Percentiles rank a stretch among this genome's conserved stretches.
phyloP scores from a whole-genome alignment of 2,113 vertebrate species.

The Scartelaos histophorus region DNA sequence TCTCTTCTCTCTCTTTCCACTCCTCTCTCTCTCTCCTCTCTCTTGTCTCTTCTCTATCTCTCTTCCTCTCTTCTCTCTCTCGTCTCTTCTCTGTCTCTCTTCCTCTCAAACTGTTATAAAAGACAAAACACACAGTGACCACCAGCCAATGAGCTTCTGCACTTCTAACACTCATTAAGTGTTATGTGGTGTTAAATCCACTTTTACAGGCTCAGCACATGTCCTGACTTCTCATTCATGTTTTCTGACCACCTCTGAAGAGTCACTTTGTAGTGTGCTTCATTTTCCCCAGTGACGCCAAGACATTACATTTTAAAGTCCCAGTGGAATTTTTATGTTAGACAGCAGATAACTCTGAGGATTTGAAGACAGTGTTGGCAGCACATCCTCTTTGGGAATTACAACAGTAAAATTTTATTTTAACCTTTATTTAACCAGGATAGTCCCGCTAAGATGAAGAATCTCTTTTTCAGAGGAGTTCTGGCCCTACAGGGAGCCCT shows the following conservation, averaged over 20 bases:
- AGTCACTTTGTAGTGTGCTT: not conserved
- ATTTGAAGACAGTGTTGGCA: too few relatives aligned
- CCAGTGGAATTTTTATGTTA: not conserved
- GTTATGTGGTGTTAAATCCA: constrained; percentile 3
- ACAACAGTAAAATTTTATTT: too few relatives aligned
- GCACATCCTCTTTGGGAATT: too few relatives aligned
- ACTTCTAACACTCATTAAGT: constrained; percentile 4
- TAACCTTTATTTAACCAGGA: too few relatives aligned
- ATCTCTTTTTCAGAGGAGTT: too few relatives aligned
- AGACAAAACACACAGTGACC: constrained; percentile 28
- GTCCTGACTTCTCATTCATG: constrained; percentile 45
- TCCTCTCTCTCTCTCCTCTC: constrained; percentile 2
- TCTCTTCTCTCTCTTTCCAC: not conserved
- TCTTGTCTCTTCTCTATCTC: not conserved
- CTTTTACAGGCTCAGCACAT: constrained; percentile 17
- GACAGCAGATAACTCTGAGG: too few relatives aligned
- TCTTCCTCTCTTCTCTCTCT: constrained; percentile 5
- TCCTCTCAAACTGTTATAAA: constrained; percentile 17
- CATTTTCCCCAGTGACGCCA: not conserved
- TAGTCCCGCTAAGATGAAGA: too few relatives aligned
- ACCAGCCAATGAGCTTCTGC: constrained; percentile 34
- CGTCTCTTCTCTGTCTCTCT: not conserved
- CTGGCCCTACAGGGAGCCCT: too few relatives aligned
- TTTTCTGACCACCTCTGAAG: constrained; percentile 20
- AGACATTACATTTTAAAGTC: not conserved